These are phyloP conservation scores for Podocnemis expansa DNA, from an alignment of 2,113 vertebrate genomes.

Conservation along the genomic window DNA sequence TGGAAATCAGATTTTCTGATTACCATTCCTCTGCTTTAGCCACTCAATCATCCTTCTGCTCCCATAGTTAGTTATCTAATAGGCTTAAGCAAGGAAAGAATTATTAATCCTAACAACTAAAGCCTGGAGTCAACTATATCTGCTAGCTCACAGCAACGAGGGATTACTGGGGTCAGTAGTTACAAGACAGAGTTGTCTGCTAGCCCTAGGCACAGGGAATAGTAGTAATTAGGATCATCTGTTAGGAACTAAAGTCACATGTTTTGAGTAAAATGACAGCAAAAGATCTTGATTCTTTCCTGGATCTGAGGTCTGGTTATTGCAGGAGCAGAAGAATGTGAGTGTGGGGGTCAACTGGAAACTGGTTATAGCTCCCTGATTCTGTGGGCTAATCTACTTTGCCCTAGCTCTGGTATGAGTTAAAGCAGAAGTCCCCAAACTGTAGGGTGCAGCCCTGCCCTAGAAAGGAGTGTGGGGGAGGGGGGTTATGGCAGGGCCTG, in stretches of 20 bases:
- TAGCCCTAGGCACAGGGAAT: slow-evolving; percentile 39
- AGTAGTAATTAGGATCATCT: slow-evolving; percentile 59
- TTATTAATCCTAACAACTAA: slow-evolving; percentile 42
- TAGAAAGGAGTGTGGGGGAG: no score
- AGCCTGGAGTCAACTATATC: slow-evolving; percentile 13
- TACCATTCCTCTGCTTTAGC: background rate
- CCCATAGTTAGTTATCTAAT: slow-evolving; percentile 31
- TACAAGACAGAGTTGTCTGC: slow-evolving; percentile 51
- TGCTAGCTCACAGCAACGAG: slow-evolving; percentile 49
- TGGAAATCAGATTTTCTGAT: background rate
- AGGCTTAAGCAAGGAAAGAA: slow-evolving; percentile 17
- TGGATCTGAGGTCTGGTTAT: slow-evolving; percentile 12
- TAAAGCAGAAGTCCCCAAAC: slow-evolving; percentile 16
- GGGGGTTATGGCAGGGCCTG: no score
- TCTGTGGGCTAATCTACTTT: slow-evolving; percentile 40
- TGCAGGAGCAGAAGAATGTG: slow-evolving; percentile 45
- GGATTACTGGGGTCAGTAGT: slow-evolving; percentile 48
- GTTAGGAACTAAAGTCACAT: slow-evolving; percentile 25
- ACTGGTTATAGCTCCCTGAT: slow-evolving; percentile 40
- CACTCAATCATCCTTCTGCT: background rate
- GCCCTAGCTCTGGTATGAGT: slow-evolving; percentile 24
- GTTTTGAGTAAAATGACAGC: slow-evolving; percentile 15
- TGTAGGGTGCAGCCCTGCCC: no score
- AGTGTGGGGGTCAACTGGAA: slow-evolving; percentile 26
- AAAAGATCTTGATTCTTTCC: slow-evolving; percentile 43